Evolutionary conservation across 2,888 invertebrate species (phyloP).

Genomic region (Amitus sp.): DNA sequence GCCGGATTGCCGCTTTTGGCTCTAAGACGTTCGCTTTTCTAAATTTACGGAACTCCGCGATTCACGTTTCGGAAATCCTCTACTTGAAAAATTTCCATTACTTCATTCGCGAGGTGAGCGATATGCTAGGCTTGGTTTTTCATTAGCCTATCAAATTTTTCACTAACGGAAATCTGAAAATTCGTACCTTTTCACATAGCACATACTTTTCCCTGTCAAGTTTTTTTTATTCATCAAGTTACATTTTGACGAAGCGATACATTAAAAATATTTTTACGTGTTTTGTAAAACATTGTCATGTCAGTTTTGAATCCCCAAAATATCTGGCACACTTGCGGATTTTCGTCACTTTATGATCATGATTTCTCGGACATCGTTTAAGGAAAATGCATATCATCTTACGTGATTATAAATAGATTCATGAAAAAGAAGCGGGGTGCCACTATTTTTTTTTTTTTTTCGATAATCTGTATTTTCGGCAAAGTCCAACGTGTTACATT

Average conservation of each 20-base stretch:
- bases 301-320: conserved; percentile 26
- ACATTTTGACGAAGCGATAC: no score
- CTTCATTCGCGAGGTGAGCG: no score
- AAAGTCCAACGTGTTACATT: conserved; percentile 10
- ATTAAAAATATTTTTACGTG: conserved; percentile 18
- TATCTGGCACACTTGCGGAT: conserved; percentile 33
- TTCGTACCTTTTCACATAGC: no score
- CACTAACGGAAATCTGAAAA: no score
- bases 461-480: conserved; percentile 10
- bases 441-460: conserved; percentile 21
- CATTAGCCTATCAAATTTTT: no score
- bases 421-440: conserved; percentile 30
- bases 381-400: conserved; percentile 41
- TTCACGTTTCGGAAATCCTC: conserved; percentile 3
- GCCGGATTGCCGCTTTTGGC: conserved; percentile 27
- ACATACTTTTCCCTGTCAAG: no score
- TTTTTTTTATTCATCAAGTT: no score
- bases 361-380: conserved; percentile 37
- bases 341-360: conserved; percentile 38
- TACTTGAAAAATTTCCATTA: no score
- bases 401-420: conserved; percentile 39
- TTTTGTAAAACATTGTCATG: conserved; percentile 25
- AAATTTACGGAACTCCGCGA: conserved; percentile 18
- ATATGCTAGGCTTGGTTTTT: no score
- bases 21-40: conserved; percentile 33